A percentile compares a stretch with the other conserved stretches of the same genome.
These are phyloP conservation scores for Nerophis ophidion DNA, from an alignment of 2,113 vertebrate species.

Conservation along the genomic window DNA sequence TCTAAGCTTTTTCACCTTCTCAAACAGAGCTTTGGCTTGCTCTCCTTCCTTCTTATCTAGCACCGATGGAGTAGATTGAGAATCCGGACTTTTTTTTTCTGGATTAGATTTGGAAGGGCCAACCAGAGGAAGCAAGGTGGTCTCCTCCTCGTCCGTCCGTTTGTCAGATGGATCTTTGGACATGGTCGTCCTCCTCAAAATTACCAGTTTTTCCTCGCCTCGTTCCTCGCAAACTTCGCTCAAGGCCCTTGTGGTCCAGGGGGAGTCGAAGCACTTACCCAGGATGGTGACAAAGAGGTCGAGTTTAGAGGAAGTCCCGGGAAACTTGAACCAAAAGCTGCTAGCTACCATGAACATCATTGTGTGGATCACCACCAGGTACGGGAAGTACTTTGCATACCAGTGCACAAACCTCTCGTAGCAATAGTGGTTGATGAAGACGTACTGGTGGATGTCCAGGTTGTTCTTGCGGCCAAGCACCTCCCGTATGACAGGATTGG, in stretches of 20 bases:
- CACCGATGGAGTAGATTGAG: slow-evolving; percentile 61
- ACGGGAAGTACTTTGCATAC: slow-evolving; percentile 89
- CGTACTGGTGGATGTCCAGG: slow-evolving; percentile 85
- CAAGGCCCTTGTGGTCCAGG: slow-evolving; percentile 83
- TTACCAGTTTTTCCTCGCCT: slow-evolving; percentile 48
- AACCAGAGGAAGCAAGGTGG: slow-evolving; percentile 43
- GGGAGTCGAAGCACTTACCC: slow-evolving; percentile 85
- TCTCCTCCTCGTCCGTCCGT: slow-evolving; percentile 47
- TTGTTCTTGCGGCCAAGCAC: slow-evolving; percentile 77
- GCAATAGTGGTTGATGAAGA: slow-evolving; percentile 86
- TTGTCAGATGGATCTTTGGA: slow-evolving; percentile 40
- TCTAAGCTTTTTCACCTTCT: slow-evolving; percentile 86
- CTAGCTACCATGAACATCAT: slow-evolving; percentile 86
- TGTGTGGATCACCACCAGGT: slow-evolving; percentile 84
- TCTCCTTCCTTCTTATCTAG: slow-evolving; percentile 88
- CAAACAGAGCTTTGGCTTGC: slow-evolving; percentile 87
- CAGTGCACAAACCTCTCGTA: slow-evolving; percentile 84
- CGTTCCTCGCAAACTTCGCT: slow-evolving; percentile 82
- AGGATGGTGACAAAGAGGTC: slow-evolving; percentile 86
- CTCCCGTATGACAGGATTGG: slow-evolving; percentile 52
- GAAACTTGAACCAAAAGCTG: slow-evolving; percentile 92
- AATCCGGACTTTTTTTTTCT: slow-evolving; percentile 70
- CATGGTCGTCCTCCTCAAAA: slow-evolving; percentile 53
- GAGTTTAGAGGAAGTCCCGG: slow-evolving; percentile 86
- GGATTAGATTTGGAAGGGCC: slow-evolving; percentile 57